Evolutionary conservation across 2,797 vertebrate species (phyloP).

Genomic region (Rhinella marina): DNA sequence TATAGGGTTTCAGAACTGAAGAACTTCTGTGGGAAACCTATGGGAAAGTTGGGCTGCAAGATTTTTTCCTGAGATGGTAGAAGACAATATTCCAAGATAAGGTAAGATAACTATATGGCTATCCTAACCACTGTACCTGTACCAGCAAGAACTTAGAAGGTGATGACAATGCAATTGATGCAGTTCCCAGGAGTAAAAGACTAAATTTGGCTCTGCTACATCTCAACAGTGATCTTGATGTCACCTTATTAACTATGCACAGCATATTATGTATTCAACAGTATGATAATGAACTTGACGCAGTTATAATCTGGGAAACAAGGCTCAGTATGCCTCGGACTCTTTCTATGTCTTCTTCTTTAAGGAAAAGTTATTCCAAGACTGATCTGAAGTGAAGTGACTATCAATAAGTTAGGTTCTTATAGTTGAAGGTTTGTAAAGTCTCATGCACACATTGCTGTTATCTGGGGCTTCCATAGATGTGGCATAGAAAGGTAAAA

Average conservation of each 20-base stretch:
- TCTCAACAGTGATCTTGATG: neutral
- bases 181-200: too few relatives aligned
- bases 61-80: constrained; percentile 44
- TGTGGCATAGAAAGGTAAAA: neutral
- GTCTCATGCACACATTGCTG: neutral
- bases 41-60: constrained; percentile 48
- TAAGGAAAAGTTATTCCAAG: neutral
- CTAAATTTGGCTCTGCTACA: too few relatives aligned
- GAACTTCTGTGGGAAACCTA: constrained; percentile 6
- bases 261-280: neutral
- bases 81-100: constrained; percentile 47
- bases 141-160: too few relatives aligned
- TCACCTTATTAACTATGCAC: neutral
- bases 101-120: constrained; percentile 12
- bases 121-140: neutral
- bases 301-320: neutral
- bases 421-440: neutral
- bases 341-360: too few relatives aligned
- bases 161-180: too few relatives aligned
- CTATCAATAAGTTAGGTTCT: neutral
- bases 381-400: neutral
- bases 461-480: neutral
- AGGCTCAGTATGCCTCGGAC: neutral
- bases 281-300: neutral
- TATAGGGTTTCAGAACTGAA: constrained; percentile 13